Evolutionary conservation across 2,113 vertebrate species (phyloP).

Genomic region (Saguinus midas): DNA sequence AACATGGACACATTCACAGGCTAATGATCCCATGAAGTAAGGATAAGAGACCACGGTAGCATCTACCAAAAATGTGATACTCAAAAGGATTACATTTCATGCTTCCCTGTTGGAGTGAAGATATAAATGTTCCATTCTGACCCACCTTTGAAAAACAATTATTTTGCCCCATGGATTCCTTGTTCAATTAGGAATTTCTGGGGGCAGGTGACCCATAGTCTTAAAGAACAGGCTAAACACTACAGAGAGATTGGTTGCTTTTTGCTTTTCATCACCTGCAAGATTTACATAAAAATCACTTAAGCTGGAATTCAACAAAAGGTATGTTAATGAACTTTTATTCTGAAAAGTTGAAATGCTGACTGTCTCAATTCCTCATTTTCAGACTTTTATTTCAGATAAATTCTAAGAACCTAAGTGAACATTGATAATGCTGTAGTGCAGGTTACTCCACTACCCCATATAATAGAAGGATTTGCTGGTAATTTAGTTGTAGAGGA

Average conservation of each 20-base stretch:
- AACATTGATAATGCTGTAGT: neutral
- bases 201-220: constrained; percentile 80
- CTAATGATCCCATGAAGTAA: constrained; percentile 78
- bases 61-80: constrained; percentile 79
- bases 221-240: constrained; percentile 82
- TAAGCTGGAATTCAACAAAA: constrained; percentile 85
- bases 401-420: neutral
- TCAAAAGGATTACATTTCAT: constrained; percentile 81
- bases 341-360: constrained; percentile 80
- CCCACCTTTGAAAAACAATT: constrained; percentile 79
- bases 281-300: constrained; percentile 83
- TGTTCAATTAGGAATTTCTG: constrained; percentile 78
- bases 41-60: constrained; percentile 82
- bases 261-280: constrained; percentile 84
- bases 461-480: neutral
- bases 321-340: constrained; percentile 84
- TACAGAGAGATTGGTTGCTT: constrained; percentile 79
- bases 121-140: constrained; percentile 79
- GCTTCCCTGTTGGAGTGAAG: constrained; percentile 83
- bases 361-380: constrained; percentile 57
- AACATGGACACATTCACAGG: constrained; percentile 80
- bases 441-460: neutral
- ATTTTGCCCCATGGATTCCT: constrained; percentile 79
- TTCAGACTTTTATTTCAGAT: constrained; percentile 34
- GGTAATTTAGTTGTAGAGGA: neutral